These are phyloP conservation scores for Lydus trimaculatus DNA, from an alignment of 2,888 invertebrate species.

Conservation along the genomic window DNA sequence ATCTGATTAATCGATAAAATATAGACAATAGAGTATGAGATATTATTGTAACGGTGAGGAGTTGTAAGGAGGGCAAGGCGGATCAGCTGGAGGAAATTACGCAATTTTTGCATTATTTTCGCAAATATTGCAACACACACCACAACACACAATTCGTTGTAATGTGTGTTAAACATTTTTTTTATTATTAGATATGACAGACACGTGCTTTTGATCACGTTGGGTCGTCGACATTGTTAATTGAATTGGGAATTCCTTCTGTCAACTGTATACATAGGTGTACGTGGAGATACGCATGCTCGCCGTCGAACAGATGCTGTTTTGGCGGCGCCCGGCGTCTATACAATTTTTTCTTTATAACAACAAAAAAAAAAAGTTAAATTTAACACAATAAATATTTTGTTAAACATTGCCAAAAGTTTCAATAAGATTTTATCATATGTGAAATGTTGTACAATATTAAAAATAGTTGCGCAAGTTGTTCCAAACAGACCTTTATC, in stretches of 20 bases:
- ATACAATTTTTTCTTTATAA: background rate
- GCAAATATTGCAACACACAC: background rate
- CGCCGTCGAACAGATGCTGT: background rate
- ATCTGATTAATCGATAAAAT: too few species aligned
- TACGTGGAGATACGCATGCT: background rate
- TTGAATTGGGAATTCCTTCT: background rate
- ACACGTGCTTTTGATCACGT: background rate
- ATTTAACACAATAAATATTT: background rate
- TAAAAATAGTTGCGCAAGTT: background rate
- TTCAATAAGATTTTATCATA: background rate
- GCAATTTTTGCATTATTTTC: too few species aligned
- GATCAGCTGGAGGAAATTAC: background rate
- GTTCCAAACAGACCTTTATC: background rate
- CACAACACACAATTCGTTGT: background rate
- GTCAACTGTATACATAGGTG: background rate
- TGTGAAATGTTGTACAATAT: too few species aligned
- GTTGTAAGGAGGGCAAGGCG: background rate
- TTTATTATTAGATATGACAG: background rate
- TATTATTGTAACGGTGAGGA: too few species aligned
- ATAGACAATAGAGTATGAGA: too few species aligned
- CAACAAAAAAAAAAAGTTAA: background rate
- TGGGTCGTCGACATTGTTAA: background rate
- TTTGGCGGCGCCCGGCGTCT: background rate
- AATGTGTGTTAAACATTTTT: background rate
- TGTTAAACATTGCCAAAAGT: background rate